These are phyloP conservation scores for Henricia sp. DNA, from an alignment of 53 echinoderm and acorn worm genomes.

Conservation along the genomic window DNA sequence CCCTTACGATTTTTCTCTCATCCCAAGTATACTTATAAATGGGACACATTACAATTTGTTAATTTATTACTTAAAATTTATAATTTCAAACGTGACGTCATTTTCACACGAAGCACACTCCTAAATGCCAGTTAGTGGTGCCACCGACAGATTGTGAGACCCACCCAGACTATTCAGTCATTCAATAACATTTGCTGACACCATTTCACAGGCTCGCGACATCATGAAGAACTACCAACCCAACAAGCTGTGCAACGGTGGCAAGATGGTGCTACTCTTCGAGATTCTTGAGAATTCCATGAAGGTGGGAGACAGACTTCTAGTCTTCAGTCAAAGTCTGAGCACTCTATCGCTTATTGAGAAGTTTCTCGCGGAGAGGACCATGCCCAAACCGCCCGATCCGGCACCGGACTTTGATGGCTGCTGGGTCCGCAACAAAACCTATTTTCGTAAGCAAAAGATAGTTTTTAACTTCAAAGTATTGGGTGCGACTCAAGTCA, in stretches of 20 bases:
- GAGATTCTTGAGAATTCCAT: constrained; percentile 89
- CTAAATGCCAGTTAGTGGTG: too few species aligned
- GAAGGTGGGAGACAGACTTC: constrained; percentile 80
- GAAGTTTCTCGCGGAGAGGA: constrained; percentile 82
- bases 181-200: too few species aligned
- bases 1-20: too few species aligned
- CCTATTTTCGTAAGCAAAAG: constrained; percentile 89
- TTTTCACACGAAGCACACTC: too few species aligned
- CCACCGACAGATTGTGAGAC: too few species aligned
- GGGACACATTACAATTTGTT: too few species aligned
- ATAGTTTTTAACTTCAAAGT: too few species aligned
- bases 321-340: constrained; percentile 98
- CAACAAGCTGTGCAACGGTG: constrained; percentile 75
- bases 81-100: too few species aligned
- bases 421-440: constrained; percentile 86
- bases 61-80: too few species aligned
- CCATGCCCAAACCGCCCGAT: constrained; percentile 77
- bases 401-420: constrained; percentile 78
- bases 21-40: too few species aligned
- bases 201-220: constrained; percentile 80
- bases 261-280: constrained; percentile 94
- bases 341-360: constrained; percentile 92
- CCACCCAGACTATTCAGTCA: too few species aligned
- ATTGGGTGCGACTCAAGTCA: too few species aligned
- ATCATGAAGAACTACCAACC: constrained; percentile 94